A percentile compares a stretch with the other conserved stretches of the same genome.
Evolutionary conservation across 2,113 vertebrate genomes (phyloP).

Genomic region (Montifringilla adamsi): DNA sequence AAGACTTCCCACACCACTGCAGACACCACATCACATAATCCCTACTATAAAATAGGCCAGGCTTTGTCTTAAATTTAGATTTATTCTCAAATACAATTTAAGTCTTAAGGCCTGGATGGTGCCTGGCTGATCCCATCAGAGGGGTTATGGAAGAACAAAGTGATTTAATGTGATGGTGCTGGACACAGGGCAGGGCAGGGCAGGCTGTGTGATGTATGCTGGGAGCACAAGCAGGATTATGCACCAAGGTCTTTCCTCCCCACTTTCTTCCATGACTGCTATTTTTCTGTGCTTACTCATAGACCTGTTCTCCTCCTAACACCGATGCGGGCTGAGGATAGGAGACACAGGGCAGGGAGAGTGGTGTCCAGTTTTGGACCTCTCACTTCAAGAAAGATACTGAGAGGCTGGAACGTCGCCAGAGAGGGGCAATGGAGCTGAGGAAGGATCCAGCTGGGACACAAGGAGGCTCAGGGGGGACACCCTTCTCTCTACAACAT

Average conservation of each 20-base stretch:
- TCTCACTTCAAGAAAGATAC: neutral
- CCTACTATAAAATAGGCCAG: neutral
- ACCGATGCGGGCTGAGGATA: neutral
- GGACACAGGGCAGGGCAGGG: neutral
- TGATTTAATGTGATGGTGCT: neutral
- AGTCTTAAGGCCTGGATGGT: neutral
- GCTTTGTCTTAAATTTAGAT: neutral
- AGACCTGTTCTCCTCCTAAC: neutral
- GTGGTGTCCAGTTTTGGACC: neutral
- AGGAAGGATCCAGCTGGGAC: neutral
- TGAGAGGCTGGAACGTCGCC: neutral
- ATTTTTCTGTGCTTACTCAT: neutral
- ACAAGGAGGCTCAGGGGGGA: neutral
- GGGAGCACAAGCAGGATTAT: neutral
- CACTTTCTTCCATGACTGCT: neutral
- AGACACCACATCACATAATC: conserved; percentile 15
- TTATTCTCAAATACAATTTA: neutral
- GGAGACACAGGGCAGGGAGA: neutral
- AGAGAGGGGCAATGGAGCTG: neutral
- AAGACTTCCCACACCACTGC: neutral
- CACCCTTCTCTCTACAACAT: neutral
- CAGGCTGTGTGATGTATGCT: accelerated
- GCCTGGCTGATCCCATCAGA: neutral
- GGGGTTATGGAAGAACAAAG: neutral
- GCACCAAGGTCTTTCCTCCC: neutral